Percentiles rank a stretch among this genome's conserved stretches.
phyloP scores from a whole-genome alignment of 2,888 invertebrate genomes.

The Lochmaea crataegi region DNA sequence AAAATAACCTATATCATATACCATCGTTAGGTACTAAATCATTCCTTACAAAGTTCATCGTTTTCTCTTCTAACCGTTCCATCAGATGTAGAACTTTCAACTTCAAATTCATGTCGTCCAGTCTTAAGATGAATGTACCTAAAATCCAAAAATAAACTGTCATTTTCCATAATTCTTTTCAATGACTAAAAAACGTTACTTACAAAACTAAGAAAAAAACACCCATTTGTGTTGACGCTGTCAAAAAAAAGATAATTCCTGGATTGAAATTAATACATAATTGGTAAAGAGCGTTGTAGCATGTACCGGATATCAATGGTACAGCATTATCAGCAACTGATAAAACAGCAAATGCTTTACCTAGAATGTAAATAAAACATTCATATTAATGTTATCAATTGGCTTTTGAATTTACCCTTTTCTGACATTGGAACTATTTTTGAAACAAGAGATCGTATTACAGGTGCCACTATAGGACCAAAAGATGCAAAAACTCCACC shows the following conservation, averaged over 20 bases:
- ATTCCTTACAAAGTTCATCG: background rate
- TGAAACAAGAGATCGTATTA: slow-evolving; percentile 84
- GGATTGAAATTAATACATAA: slow-evolving; percentile 72
- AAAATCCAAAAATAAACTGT: background rate
- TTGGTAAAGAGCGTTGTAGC: slow-evolving; percentile 80
- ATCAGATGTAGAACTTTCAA: background rate
- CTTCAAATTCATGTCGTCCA: slow-evolving; percentile 37
- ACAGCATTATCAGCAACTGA: slow-evolving; percentile 86
- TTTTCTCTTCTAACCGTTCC: background rate
- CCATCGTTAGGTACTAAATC: background rate
- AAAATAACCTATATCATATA: too few relatives aligned
- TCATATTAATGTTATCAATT: background rate
- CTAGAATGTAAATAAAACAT: slow-evolving; percentile 62
- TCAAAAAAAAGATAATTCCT: slow-evolving; percentile 78
- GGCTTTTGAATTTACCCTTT: slow-evolving; percentile 69
- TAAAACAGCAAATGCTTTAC: slow-evolving; percentile 81
- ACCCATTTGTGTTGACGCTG: slow-evolving; percentile 75
- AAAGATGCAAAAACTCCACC: slow-evolving; percentile 81
- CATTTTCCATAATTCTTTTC: background rate
- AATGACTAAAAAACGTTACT: slow-evolving; percentile 59
- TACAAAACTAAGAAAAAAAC: slow-evolving; percentile 77
- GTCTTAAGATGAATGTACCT: slow-evolving; percentile 43
- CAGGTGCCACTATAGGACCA: slow-evolving; percentile 82
- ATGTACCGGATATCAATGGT: slow-evolving; percentile 78
- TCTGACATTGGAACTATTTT: slow-evolving; percentile 79